A percentile compares a stretch with the other conserved stretches of the same genome.
These are phyloP conservation scores for Morpho deidamia DNA, from an alignment of 2,888 invertebrate genomes.

Conservation along the genomic window DNA sequence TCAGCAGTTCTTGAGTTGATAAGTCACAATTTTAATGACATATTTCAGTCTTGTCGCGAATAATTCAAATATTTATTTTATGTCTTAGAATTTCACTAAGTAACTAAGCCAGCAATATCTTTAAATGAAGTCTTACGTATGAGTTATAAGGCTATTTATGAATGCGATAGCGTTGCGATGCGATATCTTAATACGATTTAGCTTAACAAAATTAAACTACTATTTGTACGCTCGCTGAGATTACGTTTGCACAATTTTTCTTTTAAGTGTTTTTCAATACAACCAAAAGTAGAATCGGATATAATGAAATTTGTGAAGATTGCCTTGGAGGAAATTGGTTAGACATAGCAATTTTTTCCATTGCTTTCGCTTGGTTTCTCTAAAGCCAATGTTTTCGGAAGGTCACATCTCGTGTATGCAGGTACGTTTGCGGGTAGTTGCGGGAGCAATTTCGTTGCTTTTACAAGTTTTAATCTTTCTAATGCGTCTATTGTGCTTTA, in stretches of 20 bases:
- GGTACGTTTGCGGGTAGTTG: conserved; percentile 25
- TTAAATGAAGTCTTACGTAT: too few species aligned
- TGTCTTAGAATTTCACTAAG: too few species aligned
- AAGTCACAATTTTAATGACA: too few species aligned
- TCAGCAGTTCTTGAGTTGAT: too few species aligned
- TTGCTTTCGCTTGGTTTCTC: conserved; percentile 20
- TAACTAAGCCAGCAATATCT: too few species aligned
- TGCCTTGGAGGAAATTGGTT: conserved; percentile 18
- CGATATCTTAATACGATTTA: too few species aligned
- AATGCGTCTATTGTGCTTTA: conserved; percentile 60
- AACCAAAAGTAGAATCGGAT: conserved; percentile 13
- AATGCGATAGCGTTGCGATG: too few species aligned
- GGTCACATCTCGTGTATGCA: conserved; percentile 17
- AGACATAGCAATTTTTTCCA: conserved; percentile 20
- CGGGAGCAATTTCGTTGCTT: conserved; percentile 54
- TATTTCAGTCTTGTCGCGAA: too few species aligned
- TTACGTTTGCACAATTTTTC: neutral
- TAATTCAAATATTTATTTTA: too few species aligned
- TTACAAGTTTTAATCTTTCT: conserved; percentile 73
- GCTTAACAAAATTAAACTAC: too few species aligned
- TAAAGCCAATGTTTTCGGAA: conserved; percentile 9
- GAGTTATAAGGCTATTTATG: too few species aligned
- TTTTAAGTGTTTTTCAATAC: conserved; percentile 15
- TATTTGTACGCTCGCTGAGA: too few species aligned
- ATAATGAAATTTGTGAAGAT: conserved; percentile 15